Conservation (phyloP, 2,888 invertebrate genomes). For the Eulithis testata region DNA sequence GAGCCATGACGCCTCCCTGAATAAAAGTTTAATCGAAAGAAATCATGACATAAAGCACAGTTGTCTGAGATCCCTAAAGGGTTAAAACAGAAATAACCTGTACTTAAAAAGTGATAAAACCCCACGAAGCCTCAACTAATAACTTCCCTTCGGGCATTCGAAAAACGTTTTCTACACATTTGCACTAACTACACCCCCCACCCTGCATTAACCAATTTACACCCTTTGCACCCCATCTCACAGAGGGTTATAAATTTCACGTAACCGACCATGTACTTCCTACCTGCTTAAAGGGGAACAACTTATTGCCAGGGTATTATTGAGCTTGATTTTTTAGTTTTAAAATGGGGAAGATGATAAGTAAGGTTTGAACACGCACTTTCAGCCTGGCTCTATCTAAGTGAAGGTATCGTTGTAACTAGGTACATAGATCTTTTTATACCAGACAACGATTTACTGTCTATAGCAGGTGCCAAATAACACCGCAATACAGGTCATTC, state of each 20-base stretch:
- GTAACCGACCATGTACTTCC: slow-evolving; percentile 78
- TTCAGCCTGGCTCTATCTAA: neutral
- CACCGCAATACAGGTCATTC: too few species aligned
- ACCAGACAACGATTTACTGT: too few species aligned
- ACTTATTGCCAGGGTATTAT: slow-evolving; percentile 57
- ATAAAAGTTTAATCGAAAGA: neutral
- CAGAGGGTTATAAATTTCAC: slow-evolving; percentile 57
- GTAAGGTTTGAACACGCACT: slow-evolving; percentile 12
- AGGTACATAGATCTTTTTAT: too few species aligned
- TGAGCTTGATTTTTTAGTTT: slow-evolving; percentile 40
- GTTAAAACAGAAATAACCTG: slow-evolving; percentile 7
- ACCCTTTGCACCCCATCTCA: slow-evolving; percentile 50
- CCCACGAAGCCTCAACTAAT: slow-evolving; percentile 29
- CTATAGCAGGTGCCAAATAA: too few species aligned
- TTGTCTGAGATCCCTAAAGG: slow-evolving; percentile 1
- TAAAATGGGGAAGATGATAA: slow-evolving; percentile 14
- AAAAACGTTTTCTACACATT: slow-evolving; percentile 31
- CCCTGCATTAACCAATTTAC: slow-evolving; percentile 59
- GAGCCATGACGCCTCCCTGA: too few species aligned
- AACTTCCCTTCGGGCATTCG: slow-evolving; percentile 33
- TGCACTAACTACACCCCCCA: slow-evolving; percentile 38
- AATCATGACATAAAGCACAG: neutral
- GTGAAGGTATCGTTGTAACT: too few species aligned
- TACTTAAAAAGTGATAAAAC: slow-evolving; percentile 29
- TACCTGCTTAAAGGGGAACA: slow-evolving; percentile 65